phyloP scores from a whole-genome alignment of 1,140 invertebrate species.

The Drosophila bocqueti region DNA sequence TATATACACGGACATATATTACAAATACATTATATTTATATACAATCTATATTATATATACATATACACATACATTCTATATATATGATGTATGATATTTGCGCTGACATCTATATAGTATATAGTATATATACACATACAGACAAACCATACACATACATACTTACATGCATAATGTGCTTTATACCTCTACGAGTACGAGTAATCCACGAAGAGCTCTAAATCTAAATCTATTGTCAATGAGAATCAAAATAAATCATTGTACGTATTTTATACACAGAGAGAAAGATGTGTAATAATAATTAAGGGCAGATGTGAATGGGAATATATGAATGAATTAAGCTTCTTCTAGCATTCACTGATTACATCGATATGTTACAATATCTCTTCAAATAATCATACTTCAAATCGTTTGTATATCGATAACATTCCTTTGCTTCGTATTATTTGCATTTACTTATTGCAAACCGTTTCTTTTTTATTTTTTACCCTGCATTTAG shows the following conservation, averaged over 20 bases:
- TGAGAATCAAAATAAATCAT: constrained; percentile 90
- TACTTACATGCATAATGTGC: constrained; percentile 63
- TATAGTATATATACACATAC: constrained; percentile 51
- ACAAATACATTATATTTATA: constrained; percentile 61
- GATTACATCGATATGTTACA: too few species aligned
- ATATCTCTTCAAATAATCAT: background rate
- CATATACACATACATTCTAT: constrained; percentile 51
- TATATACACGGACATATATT: constrained; percentile 43
- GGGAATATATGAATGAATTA: background rate
- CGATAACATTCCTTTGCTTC: background rate
- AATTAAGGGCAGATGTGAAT: background rate
- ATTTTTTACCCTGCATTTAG: too few species aligned
- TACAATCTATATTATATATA: constrained; percentile 59
- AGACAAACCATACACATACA: constrained; percentile 34
- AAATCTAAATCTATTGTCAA: constrained; percentile 69
- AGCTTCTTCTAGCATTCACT: background rate
- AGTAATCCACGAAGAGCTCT: constrained; percentile 66
- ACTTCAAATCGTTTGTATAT: background rate
- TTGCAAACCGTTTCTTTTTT: background rate
- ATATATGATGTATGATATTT: constrained; percentile 65
- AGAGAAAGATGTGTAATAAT: background rate
- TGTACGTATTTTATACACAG: constrained; percentile 91
- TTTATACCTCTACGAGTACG: constrained; percentile 70
- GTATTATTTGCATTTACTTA: background rate
- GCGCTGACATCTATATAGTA: constrained; percentile 54